Conservation (phyloP, 2,888 invertebrate species). For the Ashinkailepas kermadecensis region DNA sequence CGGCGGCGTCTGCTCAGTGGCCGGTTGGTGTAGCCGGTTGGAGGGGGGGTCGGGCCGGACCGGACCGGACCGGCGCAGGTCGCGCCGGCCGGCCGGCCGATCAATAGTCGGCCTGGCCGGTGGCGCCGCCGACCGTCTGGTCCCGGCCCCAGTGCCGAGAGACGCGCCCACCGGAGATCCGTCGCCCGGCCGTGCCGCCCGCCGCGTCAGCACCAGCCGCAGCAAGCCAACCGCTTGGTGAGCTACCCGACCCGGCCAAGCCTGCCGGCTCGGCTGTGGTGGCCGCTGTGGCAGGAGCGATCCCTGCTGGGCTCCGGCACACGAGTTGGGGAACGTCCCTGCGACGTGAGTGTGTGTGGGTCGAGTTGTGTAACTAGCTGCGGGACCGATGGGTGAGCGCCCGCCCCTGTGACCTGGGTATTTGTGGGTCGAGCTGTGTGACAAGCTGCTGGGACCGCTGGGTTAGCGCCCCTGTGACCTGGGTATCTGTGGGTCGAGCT, state of each 20-base stretch:
- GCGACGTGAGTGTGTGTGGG: too few species aligned
- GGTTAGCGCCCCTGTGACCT: too few species aligned
- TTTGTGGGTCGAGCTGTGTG: too few species aligned
- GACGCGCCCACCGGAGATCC: neutral
- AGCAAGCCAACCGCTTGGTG: constrained; percentile 2
- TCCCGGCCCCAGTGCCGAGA: neutral
- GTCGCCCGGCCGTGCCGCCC: neutral
- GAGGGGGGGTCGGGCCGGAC: neutral
- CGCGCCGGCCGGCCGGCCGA: neutral
- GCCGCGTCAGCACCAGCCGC: neutral
- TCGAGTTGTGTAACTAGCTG: too few species aligned
- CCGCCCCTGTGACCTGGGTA: too few species aligned
- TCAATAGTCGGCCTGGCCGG: neutral
- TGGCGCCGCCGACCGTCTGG: neutral
- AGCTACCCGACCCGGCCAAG: neutral
- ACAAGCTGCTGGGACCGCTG: too few species aligned
- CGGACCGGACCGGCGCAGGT: neutral
- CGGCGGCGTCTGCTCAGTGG: neutral
- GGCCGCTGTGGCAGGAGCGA: neutral
- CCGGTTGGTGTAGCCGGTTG: neutral
- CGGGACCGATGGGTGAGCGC: too few species aligned
- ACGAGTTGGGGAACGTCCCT: too few species aligned
- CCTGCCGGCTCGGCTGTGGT: neutral
- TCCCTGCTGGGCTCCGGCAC: neutral
- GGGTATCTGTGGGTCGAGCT: too few species aligned